Evolutionary conservation across 1,140 invertebrate genomes (phyloP).

Genomic region (Temnothorax curvispinosus): DNA sequence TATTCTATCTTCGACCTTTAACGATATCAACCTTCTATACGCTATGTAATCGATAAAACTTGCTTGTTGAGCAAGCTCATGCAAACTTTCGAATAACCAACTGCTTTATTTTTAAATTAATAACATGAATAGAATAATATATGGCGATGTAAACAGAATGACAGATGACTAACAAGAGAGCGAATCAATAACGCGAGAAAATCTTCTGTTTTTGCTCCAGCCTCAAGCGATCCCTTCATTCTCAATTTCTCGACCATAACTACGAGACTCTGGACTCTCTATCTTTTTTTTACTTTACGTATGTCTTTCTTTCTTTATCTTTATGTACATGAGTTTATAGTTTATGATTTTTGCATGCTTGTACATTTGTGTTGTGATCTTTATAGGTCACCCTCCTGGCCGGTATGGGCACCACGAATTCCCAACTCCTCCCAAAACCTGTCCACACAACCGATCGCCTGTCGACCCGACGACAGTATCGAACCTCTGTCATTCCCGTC

Average conservation of each 20-base stretch:
- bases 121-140: conserved; percentile 4
- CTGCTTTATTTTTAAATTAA: conserved; percentile 16
- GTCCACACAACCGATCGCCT: conserved; percentile 67
- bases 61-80: neutral
- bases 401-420: conserved; percentile 86
- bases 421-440: conserved; percentile 81
- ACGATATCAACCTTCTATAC: conserved; percentile 29
- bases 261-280: conserved; percentile 65
- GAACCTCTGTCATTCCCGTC: conserved; percentile 63
- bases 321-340: conserved; percentile 74
- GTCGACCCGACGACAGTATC: conserved; percentile 57
- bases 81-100: conserved; percentile 4
- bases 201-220: conserved; percentile 31
- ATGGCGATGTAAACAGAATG: neutral
- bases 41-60: conserved; percentile 15
- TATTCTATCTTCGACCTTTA: conserved; percentile 1
- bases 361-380: conserved; percentile 84
- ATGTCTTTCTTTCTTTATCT: conserved; percentile 53
- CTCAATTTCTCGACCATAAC: conserved; percentile 22
- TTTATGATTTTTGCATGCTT: conserved; percentile 83
- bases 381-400: conserved; percentile 87
- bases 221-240: conserved; percentile 46
- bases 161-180: conserved; percentile 9
- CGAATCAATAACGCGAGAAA: conserved; percentile 44
- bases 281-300: conserved; percentile 49